Percentiles rank a stretch among this genome's conserved stretches.
These are phyloP conservation scores for Melanogrammus aeglefinus DNA, from an alignment of 2,797 vertebrate species.

Conservation along the genomic window DNA sequence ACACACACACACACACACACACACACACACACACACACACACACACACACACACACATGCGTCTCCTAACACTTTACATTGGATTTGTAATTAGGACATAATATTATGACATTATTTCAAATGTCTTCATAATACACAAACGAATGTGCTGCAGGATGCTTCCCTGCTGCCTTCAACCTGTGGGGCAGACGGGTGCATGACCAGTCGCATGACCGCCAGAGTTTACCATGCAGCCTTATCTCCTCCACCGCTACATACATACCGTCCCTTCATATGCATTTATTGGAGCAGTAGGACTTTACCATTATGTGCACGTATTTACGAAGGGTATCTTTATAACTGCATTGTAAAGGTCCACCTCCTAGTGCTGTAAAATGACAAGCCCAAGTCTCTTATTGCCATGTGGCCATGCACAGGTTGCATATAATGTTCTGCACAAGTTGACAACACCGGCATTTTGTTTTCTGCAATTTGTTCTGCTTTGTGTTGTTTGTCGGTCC, in stretches of 20 bases:
- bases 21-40: conserved; percentile 5
- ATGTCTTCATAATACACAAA: background rate
- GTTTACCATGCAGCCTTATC: background rate
- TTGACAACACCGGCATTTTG: background rate
- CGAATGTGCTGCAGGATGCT: background rate
- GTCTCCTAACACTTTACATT: background rate
- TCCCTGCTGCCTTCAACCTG: no score
- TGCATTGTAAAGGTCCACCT: background rate
- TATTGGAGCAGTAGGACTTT: background rate
- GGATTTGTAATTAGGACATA: background rate
- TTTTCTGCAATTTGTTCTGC: background rate
- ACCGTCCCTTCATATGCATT: background rate
- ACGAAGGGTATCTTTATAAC: background rate
- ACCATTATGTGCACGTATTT: background rate
- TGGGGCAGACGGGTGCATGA: no score
- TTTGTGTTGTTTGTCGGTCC: background rate
- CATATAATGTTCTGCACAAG: background rate
- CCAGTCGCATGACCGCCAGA: background rate
- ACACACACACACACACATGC: no score
- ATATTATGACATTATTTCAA: conserved; percentile 1
- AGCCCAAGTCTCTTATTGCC: background rate
- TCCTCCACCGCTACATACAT: background rate
- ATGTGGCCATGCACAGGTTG: background rate
- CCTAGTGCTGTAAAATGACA: background rate
- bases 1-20: background rate